Evolutionary conservation across 2,797 vertebrate genomes (phyloP).

Genomic region (Lithobates pipiens): DNA sequence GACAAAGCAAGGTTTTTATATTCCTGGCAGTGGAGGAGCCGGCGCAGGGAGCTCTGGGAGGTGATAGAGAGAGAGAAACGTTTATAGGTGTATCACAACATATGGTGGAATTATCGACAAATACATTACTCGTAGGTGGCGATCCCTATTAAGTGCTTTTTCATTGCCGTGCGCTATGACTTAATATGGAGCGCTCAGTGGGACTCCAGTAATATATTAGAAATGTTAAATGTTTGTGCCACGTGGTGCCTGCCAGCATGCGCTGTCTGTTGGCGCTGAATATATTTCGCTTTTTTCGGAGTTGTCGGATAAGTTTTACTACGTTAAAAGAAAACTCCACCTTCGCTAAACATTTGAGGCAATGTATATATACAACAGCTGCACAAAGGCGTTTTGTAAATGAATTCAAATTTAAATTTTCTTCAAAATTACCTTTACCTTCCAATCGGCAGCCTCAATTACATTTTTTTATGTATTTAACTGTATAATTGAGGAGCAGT

Average conservation of each 20-base stretch:
- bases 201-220: background rate
- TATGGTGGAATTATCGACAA: constrained; percentile 30
- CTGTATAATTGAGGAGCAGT: too few relatives aligned
- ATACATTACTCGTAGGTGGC: constrained; percentile 44
- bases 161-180: constrained; percentile 4
- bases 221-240: background rate
- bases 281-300: background rate
- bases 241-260: background rate
- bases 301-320: background rate
- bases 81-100: constrained; percentile 49
- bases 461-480: too few relatives aligned
- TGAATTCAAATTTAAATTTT: too few relatives aligned
- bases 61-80: constrained; percentile 16
- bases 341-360: too few relatives aligned
- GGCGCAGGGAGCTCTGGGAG: constrained; percentile 3
- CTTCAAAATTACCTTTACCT: too few relatives aligned
- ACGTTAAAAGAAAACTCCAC: background rate
- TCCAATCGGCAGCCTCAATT: too few relatives aligned
- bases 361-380: too few relatives aligned
- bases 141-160: background rate
- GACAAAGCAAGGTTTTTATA: constrained; percentile 52
- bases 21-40: constrained; percentile 48
- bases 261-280: background rate
- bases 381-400: too few relatives aligned
- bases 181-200: background rate